A percentile compares a stretch with the other conserved stretches of the same genome.
These are phyloP conservation scores for Aphelinus atriplicis DNA, from an alignment of 1,140 invertebrate genomes.

Conservation along the genomic window DNA sequence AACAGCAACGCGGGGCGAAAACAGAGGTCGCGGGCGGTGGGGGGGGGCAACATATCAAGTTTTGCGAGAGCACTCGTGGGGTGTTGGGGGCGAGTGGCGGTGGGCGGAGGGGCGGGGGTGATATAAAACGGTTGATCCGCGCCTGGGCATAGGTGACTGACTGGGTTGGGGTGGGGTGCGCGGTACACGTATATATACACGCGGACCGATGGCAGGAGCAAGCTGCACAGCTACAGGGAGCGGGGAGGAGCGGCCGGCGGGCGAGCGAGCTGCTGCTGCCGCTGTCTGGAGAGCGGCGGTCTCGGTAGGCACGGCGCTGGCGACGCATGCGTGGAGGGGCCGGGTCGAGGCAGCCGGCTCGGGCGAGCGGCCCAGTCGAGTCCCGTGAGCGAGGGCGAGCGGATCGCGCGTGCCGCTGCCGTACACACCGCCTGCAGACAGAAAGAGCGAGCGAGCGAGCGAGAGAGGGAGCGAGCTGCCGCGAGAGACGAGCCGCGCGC, in stretches of 20 bases:
- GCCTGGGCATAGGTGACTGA: no score
- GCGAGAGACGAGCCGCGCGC: conserved; percentile 19
- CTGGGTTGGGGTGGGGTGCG: no score
- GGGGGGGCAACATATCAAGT: no score
- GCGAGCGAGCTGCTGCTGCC: background rate
- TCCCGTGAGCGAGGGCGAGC: conserved; percentile 64
- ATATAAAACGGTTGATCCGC: no score
- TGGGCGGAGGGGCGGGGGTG: no score
- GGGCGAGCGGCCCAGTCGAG: conserved; percentile 59
- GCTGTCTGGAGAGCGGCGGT: background rate
- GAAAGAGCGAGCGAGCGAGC: conserved; percentile 11
- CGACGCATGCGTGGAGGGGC: conserved; percentile 30
- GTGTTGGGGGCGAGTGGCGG: no score
- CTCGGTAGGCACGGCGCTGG: conserved; percentile 42
- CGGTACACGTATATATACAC: no score
- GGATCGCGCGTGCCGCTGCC: conserved; percentile 35
- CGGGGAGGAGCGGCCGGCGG: background rate
- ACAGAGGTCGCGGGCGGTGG: no score
- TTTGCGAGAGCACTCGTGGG: no score
- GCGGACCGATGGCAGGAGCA: no score
- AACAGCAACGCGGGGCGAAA: no score
- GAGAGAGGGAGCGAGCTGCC: conserved; percentile 14
- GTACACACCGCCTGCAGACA: background rate
- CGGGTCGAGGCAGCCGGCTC: conserved; percentile 35
- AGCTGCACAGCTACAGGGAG: background rate